Base-by-base conservation (phyloP, 2,888 invertebrate species). In the Sphecodes monilicornis region DNA sequence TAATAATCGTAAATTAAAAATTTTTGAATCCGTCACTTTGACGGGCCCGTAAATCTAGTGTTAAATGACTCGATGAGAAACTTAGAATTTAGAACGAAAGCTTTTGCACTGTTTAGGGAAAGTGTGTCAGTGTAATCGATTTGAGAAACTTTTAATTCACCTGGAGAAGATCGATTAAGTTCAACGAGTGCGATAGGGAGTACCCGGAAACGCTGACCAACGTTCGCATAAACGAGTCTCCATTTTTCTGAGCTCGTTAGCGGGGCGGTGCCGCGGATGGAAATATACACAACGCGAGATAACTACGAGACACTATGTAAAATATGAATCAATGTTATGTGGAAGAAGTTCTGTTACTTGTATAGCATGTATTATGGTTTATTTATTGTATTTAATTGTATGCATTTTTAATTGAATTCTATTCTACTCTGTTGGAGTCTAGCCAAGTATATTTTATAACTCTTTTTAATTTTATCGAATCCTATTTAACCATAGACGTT, bases 91-190 rank as follows among this genome's bases (percentile, higher is more conserved):
- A 16, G 29, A 16, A 50, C 5, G 1, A 6, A 41, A 41, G 26
- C 26, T 69, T 8, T 16, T 39, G 50, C 50, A 5, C 41, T 69
- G 16, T 69, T 69, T 69, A 41, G 26, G 16, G 6, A n/a, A 69
- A 26, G 69, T 43, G 69, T 69, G 69, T 26, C 69, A 26, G 39
- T n/a, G 11, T 4, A 26, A 69, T 69, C 69, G 69, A 69, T 69
- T 69, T 41, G 11, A 0, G 16, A 26, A 69, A 69, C 26, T 69
- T 41, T 69, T 41, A 41, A 69, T 69, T 69, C 22, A 16, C 13
- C 16, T 6, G 13, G 69, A n/a, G 69, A 36, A 41, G 41, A 69
- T 41, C 41, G 41, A 26, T 39, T 16, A 16, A 41, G 69, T 41
- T 26, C 11, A 26, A 41, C 26, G 41, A n/a, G n/a, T 69, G 41